Percentiles rank a stretch among this genome's conserved stretches.
These are phyloP conservation scores for Pelmatolapia mariae DNA, from an alignment of 2,113 vertebrate genomes.

Conservation along the genomic window DNA sequence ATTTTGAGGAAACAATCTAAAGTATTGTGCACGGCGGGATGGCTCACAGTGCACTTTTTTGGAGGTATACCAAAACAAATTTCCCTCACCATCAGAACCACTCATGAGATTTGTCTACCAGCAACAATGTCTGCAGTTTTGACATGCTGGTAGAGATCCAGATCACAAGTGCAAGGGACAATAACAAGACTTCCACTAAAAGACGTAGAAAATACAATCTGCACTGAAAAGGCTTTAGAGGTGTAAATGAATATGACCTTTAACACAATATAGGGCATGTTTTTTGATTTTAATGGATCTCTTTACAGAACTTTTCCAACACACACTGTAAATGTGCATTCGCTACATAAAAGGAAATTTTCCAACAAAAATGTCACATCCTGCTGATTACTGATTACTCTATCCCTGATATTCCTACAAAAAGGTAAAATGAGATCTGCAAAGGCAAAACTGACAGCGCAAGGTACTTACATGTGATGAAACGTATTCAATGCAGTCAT, in stretches of 20 bases:
- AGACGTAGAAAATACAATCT: neutral
- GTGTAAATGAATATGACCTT: neutral
- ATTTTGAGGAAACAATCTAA: neutral
- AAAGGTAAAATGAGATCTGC: neutral
- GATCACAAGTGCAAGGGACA: neutral
- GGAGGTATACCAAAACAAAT: neutral
- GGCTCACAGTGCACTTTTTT: neutral
- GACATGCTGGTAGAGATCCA: neutral
- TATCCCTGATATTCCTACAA: neutral
- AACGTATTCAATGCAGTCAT: conserved; percentile 95
- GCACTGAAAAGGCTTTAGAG: neutral
- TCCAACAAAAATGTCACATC: neutral
- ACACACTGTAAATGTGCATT: neutral
- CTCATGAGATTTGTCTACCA: neutral
- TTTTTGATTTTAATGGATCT: neutral
- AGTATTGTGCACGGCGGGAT: neutral
- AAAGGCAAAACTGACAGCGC: neutral
- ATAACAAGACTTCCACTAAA: neutral
- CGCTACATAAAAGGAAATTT: neutral
- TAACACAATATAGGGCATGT: neutral
- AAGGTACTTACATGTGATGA: conserved; percentile 87
- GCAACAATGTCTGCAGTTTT: neutral
- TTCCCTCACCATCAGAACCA: neutral
- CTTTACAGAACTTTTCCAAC: neutral
- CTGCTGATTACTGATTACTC: neutral